Conservation (phyloP, 2,888 invertebrate genomes). For the Creontiades dilutus region DNA sequence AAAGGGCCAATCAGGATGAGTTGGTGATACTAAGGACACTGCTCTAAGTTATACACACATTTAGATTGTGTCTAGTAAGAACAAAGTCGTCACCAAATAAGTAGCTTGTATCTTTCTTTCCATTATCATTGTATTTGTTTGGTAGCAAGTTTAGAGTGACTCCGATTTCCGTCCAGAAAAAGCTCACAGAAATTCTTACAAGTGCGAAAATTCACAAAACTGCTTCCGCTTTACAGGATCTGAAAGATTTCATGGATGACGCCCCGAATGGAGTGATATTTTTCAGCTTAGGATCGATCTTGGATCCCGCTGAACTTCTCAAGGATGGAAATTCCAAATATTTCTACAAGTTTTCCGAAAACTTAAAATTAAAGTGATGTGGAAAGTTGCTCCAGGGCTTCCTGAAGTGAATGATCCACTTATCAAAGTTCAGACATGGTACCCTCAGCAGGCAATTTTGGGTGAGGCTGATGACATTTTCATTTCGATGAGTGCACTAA, state of each 20-base stretch:
- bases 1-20: too few relatives aligned
- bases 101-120: too few relatives aligned
- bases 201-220: too few relatives aligned
- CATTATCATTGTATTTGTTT: too few relatives aligned
- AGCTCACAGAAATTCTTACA: too few relatives aligned
- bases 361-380: constrained; percentile 88
- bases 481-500: neutral
- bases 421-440: constrained; percentile 66
- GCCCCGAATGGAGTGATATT: constrained; percentile 85
- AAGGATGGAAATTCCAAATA: constrained; percentile 81
- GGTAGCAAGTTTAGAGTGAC: too few relatives aligned
- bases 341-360: constrained; percentile 86
- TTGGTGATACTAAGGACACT: too few relatives aligned
- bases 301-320: constrained; percentile 87
- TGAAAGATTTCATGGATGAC: constrained; percentile 85
- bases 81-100: too few relatives aligned
- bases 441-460: constrained; percentile 68
- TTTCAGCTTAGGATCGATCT: constrained; percentile 92
- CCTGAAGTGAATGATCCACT: constrained; percentile 37
- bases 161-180: too few relatives aligned
- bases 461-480: constrained; percentile 29
- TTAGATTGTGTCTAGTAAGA: too few relatives aligned
- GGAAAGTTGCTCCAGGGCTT: constrained; percentile 87
- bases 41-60: too few relatives aligned
- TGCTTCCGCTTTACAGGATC: constrained; percentile 79